These are phyloP conservation scores for Erythrocercus mccallii DNA, from an alignment of 2,113 vertebrate species.

Conservation along the genomic window DNA sequence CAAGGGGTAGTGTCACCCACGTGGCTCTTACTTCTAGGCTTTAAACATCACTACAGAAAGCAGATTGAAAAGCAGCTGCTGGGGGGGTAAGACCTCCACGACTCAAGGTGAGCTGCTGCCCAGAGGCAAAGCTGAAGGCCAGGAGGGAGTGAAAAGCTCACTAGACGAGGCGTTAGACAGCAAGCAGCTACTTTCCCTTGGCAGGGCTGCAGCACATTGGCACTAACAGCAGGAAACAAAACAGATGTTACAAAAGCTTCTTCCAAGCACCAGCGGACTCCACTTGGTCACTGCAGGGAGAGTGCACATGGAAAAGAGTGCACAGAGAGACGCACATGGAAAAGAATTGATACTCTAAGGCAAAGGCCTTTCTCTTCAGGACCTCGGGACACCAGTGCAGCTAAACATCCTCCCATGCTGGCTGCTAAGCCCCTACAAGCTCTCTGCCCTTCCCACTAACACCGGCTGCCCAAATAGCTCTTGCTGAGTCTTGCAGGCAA, in stretches of 20 bases:
- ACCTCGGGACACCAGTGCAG: background rate
- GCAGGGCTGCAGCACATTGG: slow-evolving; percentile 43
- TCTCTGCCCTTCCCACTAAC: background rate
- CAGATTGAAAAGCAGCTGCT: slow-evolving; percentile 47
- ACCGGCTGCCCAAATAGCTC: background rate
- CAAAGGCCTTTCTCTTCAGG: slow-evolving; percentile 46
- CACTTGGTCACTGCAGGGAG: slow-evolving; percentile 56
- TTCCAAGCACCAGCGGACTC: slow-evolving; percentile 47
- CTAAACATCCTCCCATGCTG: background rate
- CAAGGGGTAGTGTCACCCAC: background rate
- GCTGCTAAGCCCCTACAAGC: background rate
- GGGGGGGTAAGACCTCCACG: background rate
- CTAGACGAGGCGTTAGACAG: background rate
- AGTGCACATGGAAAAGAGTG: slow-evolving; percentile 16
- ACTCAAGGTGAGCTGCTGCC: background rate
- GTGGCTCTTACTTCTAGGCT: background rate
- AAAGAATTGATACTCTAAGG: slow-evolving; percentile 33
- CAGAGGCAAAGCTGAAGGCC: background rate
- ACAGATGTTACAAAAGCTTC: slow-evolving; percentile 62
- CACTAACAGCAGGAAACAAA: slow-evolving; percentile 56
- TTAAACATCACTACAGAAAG: slow-evolving; percentile 41
- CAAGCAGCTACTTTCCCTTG: slow-evolving; percentile 10
- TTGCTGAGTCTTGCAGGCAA: background rate
- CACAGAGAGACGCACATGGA: slow-evolving; percentile 23
- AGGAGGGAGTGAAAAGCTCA: background rate